These are phyloP conservation scores for Ectobius pallidus DNA, from an alignment of 2,888 invertebrate genomes.

Conservation along the genomic window DNA sequence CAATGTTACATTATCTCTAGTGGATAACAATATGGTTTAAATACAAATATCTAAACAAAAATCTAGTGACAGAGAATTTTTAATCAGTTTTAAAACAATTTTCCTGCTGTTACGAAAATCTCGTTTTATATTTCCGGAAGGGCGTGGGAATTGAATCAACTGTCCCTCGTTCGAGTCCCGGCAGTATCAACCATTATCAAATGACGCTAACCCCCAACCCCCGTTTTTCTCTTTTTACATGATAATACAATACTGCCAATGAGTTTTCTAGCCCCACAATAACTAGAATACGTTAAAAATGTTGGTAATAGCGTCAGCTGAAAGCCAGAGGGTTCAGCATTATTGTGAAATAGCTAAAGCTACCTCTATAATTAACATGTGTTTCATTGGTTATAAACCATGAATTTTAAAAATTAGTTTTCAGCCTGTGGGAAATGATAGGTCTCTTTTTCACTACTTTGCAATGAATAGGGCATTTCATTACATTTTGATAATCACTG, in stretches of 20 bases:
- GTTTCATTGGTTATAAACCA: neutral
- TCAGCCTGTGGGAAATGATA: neutral
- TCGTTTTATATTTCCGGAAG: too few relatives aligned
- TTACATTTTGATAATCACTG: neutral
- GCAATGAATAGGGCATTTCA: neutral
- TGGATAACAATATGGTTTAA: too few relatives aligned
- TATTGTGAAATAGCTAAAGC: constrained; percentile 4
- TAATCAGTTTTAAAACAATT: too few relatives aligned
- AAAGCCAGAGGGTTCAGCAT: neutral
- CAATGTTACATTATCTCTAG: too few relatives aligned
- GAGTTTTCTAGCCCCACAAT: neutral
- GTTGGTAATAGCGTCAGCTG: neutral
- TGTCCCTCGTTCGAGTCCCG: neutral
- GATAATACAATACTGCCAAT: neutral
- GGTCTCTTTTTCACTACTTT: neutral
- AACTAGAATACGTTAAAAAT: neutral
- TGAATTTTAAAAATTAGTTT: constrained; percentile 7
- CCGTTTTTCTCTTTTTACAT: too few relatives aligned
- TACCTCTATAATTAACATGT: constrained; percentile 9
- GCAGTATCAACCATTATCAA: neutral
- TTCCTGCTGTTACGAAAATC: too few relatives aligned
- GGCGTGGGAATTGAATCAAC: neutral
- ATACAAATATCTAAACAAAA: too few relatives aligned
- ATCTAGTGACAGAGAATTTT: too few relatives aligned
- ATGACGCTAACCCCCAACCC: neutral